phyloP scores from a whole-genome alignment of 2,797 vertebrate genomes.

The Danio choprae region DNA sequence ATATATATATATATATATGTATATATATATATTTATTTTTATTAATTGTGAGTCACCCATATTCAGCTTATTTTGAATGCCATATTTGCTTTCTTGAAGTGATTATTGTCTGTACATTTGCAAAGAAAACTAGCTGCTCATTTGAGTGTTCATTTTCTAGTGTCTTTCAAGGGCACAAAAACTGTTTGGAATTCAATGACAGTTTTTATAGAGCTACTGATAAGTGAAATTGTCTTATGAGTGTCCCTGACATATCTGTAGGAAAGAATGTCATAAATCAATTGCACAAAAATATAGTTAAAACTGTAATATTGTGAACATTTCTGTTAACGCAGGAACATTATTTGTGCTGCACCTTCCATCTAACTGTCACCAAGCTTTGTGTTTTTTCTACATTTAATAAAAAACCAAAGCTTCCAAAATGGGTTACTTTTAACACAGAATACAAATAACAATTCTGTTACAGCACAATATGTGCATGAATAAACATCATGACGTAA shows the following conservation, averaged over 20 bases:
- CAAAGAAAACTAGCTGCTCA: not conserved
- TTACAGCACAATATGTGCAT: no score
- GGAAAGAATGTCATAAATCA: not conserved
- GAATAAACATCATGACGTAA: no score
- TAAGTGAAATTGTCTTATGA: not conserved
- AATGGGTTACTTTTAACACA: no score
- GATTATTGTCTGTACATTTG: not conserved
- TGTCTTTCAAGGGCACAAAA: not conserved
- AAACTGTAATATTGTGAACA: not conserved
- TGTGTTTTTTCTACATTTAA: no score
- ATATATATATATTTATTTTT: not conserved
- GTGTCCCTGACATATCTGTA: not conserved
- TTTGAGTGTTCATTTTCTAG: not conserved
- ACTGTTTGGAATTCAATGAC: slow-evolving; percentile 3
- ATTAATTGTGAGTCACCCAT: not conserved
- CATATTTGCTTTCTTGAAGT: not conserved
- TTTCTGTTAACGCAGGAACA: no score
- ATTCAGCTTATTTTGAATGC: not conserved
- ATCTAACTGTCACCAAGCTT: no score
- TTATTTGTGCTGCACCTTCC: no score
- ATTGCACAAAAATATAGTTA: not conserved
- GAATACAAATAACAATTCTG: no score
- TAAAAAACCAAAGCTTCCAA: no score
- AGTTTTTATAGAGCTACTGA: not conserved
- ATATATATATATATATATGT: not conserved